phyloP scores from a whole-genome alignment of 2,888 invertebrate genomes.

The Ephialtes manifestator region DNA sequence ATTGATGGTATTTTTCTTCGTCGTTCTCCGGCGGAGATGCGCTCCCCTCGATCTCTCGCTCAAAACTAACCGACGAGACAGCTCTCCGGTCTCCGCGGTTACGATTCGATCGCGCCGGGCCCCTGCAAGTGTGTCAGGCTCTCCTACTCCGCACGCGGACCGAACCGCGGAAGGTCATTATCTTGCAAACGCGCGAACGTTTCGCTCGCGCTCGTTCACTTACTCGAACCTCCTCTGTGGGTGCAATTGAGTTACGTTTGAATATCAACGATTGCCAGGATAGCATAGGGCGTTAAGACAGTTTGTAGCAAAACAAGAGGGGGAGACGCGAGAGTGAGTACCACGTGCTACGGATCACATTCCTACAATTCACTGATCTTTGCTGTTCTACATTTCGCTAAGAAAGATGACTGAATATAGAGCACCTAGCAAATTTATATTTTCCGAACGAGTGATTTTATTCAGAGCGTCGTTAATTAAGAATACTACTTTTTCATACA shows the following conservation, averaged over 20 bases:
- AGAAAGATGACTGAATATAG: neutral
- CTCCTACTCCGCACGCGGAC: constrained; percentile 83
- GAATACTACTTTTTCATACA: neutral
- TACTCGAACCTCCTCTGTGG: constrained; percentile 10
- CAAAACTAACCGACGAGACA: constrained; percentile 83
- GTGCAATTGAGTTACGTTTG: constrained; percentile 51
- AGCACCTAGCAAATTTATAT: neutral
- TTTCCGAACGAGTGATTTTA: neutral
- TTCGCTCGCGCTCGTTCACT: constrained; percentile 52
- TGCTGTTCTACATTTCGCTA: neutral
- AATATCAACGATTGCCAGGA: constrained; percentile 21
- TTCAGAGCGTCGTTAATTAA: neutral
- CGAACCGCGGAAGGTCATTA: constrained; percentile 84
- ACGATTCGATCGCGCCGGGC: constrained; percentile 81
- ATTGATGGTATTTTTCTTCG: constrained; percentile 46
- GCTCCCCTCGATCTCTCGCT: constrained; percentile 82
- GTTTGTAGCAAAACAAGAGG: neutral
- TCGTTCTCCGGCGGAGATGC: constrained; percentile 74
- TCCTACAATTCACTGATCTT: constrained; percentile 28
- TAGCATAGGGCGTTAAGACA: neutral
- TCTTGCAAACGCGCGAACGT: constrained; percentile 74
- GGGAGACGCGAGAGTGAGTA: constrained; percentile 27
- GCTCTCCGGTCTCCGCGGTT: constrained; percentile 78
- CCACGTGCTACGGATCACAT: constrained; percentile 20
- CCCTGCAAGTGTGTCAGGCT: constrained; percentile 84